phyloP scores from a whole-genome alignment of 2,888 invertebrate species.

The Drosophila gaucha region DNA sequence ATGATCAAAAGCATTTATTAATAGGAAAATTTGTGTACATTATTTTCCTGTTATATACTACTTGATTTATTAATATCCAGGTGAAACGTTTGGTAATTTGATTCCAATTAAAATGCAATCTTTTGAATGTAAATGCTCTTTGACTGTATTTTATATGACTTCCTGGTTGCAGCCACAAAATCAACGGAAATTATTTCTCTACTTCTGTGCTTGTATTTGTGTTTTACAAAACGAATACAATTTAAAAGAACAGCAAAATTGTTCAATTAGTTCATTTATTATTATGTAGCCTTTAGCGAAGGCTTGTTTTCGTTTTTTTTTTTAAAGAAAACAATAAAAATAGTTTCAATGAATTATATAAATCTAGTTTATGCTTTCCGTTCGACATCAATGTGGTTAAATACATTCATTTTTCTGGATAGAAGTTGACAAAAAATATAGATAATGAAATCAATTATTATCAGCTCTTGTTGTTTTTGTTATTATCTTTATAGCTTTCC shows the following conservation, averaged over 20 bases:
- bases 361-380: background rate
- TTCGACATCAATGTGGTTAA: background rate
- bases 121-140: too few relatives aligned
- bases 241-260: background rate
- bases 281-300: too few relatives aligned
- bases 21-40: background rate
- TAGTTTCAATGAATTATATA: too few relatives aligned
- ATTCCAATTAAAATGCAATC: background rate
- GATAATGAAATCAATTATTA: background rate
- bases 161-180: background rate
- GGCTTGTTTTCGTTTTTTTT: too few relatives aligned
- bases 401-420: background rate
- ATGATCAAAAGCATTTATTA: background rate
- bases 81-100: background rate
- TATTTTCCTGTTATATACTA: background rate
- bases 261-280: too few relatives aligned
- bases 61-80: background rate
- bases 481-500: background rate
- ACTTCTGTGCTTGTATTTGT: background rate
- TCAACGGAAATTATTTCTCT: background rate
- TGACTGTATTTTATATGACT: too few relatives aligned
- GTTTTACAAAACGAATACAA: background rate
- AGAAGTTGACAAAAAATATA: background rate
- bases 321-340: too few relatives aligned
- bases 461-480: background rate